Conservation (phyloP, 1,140 invertebrate species). For the Diploscapter pachys region DNA sequence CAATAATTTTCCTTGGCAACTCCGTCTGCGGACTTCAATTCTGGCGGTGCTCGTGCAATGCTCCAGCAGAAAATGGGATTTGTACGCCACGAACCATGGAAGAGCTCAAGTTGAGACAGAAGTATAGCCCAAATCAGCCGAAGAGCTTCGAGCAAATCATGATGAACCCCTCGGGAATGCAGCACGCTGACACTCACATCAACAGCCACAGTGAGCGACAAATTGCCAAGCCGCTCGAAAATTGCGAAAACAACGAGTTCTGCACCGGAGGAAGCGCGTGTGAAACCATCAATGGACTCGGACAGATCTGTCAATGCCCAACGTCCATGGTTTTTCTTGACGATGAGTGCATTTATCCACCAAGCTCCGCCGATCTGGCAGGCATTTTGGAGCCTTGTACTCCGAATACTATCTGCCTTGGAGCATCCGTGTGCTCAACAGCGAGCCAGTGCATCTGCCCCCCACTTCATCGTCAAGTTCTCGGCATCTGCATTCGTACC, state of each 20-base stretch:
- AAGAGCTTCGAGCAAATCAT: background rate
- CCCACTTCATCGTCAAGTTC: constrained; percentile 16
- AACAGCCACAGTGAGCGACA: constrained; percentile 14
- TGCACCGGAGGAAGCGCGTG: constrained; percentile 39
- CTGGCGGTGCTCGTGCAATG: constrained; percentile 48
- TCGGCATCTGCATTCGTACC: constrained; percentile 27
- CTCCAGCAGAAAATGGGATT: constrained; percentile 41
- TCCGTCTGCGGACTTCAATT: constrained; percentile 41
- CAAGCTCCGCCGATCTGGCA: constrained; percentile 27
- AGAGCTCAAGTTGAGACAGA: background rate
- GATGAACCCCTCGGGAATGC: constrained; percentile 17
- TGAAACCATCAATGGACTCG: constrained; percentile 33
- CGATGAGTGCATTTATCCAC: constrained; percentile 36
- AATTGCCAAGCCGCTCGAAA: constrained; percentile 35
- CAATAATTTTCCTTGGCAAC: constrained; percentile 47
- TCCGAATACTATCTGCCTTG: constrained; percentile 42
- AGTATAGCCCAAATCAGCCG: background rate
- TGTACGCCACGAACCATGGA: constrained; percentile 27
- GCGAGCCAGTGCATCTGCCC: constrained; percentile 27
- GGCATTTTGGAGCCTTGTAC: constrained; percentile 37
- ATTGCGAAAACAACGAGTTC: constrained; percentile 31
- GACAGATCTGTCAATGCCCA: constrained; percentile 40
- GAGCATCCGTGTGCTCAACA: constrained; percentile 38
- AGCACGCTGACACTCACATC: no score
- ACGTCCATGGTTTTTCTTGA: constrained; percentile 34